These are phyloP conservation scores for Agonopterix alstromeriana DNA, from an alignment of 2,888 invertebrate genomes.

Conservation along the genomic window DNA sequence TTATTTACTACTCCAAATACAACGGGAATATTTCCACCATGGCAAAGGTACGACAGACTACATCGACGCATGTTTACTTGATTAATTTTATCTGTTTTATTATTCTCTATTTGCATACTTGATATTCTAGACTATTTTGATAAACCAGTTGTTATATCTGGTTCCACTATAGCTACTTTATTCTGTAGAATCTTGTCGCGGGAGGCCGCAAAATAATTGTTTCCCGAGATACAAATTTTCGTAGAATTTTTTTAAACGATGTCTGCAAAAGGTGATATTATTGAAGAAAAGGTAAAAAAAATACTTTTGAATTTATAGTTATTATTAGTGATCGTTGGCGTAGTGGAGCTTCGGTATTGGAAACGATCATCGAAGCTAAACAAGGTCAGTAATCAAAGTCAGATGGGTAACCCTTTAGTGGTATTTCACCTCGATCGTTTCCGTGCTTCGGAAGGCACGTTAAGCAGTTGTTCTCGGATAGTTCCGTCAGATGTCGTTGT, in stretches of 20 bases:
- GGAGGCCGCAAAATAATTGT: neutral
- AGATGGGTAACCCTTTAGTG: too few relatives aligned
- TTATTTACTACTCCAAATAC: slow-evolving; percentile 82
- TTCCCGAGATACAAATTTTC: too few relatives aligned
- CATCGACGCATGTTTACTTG: slow-evolving; percentile 21
- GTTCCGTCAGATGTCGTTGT: too few relatives aligned
- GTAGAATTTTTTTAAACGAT: neutral
- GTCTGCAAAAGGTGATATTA: slow-evolving; percentile 30
- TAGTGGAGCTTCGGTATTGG: too few relatives aligned
- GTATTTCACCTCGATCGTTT: too few relatives aligned
- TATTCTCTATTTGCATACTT: slow-evolving; percentile 41
- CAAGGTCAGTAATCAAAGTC: too few relatives aligned
- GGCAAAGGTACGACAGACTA: slow-evolving; percentile 76
- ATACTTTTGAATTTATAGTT: neutral
- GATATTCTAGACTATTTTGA: slow-evolving; percentile 21
- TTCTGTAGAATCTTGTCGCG: neutral
- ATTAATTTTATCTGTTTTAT: slow-evolving; percentile 11
- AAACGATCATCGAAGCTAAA: too few relatives aligned
- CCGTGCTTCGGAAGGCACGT: too few relatives aligned
- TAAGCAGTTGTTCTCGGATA: too few relatives aligned
- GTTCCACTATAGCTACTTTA: slow-evolving; percentile 1
- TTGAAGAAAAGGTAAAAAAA: slow-evolving; percentile 33
- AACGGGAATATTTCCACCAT: slow-evolving; percentile 81
- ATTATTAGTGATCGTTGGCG: too few relatives aligned
- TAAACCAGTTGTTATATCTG: slow-evolving; percentile 9